Base-by-base conservation (phyloP, 2,888 invertebrate genomes). In the Pediacus dermestoides region DNA sequence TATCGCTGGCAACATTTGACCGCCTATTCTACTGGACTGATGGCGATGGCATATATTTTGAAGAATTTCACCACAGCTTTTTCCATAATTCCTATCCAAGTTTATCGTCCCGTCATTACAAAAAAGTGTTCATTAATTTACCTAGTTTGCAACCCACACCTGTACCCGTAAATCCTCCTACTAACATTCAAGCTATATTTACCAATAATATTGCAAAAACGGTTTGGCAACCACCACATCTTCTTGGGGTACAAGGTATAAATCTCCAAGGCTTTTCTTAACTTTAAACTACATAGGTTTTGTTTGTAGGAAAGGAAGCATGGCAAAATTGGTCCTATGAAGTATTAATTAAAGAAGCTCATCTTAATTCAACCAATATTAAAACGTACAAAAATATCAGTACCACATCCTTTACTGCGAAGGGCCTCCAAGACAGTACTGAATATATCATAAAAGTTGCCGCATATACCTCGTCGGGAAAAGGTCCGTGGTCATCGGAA, bases 21-120 rank as follows among this genome's bases (percentile, higher is more conserved):
- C 84, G 84, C 4, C 74, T 85, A 7, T 89, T 91, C 61, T 90
- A 87, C 61, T 92, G 91, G 89, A 89, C 88, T 0, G 85, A 87
- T 58, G 88, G 87, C 0, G 74, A 77, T 34, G 80, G 82, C 58
- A 79, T 90, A 46, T 74, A 85, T 28, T 80, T 80, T 8, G 92
- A 93, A 66, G 89, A 88, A 57, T 86, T 85, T 62, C 85, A 82
- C 57, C 70, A 84, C 48, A 79, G 76, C 57, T 90, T 85, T 60
- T 87, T 82, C 58, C 88, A 89, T 60, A 89, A 87, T 61, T 77
- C 80, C 27, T 85, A 81, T 60, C 81, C 82, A 2, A 74, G 74
- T 36, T 64, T 70, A 46, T 61, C 61, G 2, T 55, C 55, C 4
- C 60, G 60, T 9, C 58, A 60, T 2, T 70, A 70, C 38, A 62